Percentiles rank a stretch among this genome's conserved stretches.
phyloP scores from a whole-genome alignment of 2,113 vertebrate species.

The Siphamia tubifer region DNA sequence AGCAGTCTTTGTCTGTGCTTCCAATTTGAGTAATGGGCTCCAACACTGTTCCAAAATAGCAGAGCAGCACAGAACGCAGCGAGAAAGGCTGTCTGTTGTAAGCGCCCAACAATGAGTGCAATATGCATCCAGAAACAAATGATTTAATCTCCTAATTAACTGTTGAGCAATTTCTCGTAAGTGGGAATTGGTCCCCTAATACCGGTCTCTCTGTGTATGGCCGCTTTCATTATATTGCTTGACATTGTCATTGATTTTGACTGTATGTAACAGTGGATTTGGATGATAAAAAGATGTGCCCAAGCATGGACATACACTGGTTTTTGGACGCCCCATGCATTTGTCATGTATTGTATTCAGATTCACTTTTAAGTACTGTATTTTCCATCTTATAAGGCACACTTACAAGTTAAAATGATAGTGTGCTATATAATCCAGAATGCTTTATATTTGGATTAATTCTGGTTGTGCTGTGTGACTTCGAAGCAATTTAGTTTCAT shows the following conservation, averaged over 20 bases:
- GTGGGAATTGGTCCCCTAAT: background rate
- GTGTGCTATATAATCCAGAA: too few species aligned
- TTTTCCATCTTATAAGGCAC: too few species aligned
- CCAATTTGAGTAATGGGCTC: constrained; percentile 73
- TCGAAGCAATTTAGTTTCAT: too few species aligned
- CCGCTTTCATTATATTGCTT: constrained; percentile 1
- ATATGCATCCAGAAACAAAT: constrained; percentile 30
- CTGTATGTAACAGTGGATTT: background rate
- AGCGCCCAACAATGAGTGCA: constrained; percentile 16
- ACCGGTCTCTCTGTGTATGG: background rate
- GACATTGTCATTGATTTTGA: background rate
- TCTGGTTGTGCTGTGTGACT: too few species aligned
- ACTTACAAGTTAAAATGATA: too few species aligned
- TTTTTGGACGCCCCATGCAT: too few species aligned
- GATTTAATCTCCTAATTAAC: constrained; percentile 28
- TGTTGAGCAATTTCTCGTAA: background rate
- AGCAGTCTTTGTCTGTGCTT: constrained; percentile 63
- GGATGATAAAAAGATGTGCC: constrained; percentile 1
- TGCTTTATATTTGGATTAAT: too few species aligned
- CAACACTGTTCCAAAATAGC: constrained; percentile 54
- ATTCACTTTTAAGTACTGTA: too few species aligned
- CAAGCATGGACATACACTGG: too few species aligned
- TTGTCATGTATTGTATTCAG: too few species aligned
- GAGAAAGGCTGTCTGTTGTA: constrained; percentile 45
- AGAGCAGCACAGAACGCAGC: constrained; percentile 21